A percentile compares a stretch with the other conserved stretches of the same genome.
Evolutionary conservation across 1,140 invertebrate genomes (phyloP).

Genomic region (Gonioctena quinquepunctata): DNA sequence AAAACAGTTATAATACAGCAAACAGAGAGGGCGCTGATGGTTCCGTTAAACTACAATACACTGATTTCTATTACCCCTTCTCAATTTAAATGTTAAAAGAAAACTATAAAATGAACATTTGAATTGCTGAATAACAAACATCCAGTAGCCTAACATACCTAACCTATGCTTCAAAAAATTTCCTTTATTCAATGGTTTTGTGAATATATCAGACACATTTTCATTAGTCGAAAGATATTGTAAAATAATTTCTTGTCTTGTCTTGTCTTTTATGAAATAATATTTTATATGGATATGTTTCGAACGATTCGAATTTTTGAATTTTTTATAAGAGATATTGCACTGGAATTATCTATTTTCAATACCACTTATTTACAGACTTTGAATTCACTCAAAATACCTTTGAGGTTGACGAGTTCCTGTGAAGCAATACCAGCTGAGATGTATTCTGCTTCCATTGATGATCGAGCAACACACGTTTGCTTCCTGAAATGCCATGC

Average conservation of each 20-base stretch:
- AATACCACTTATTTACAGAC: conserved; percentile 1
- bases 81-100: not conserved
- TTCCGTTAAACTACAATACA: no score
- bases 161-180: not conserved
- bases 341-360: conserved; percentile 20
- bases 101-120: conserved; percentile 9
- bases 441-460: no score
- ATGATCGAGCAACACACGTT: no score
- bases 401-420: not conserved
- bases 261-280: conserved; percentile 4
- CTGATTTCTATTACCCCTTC: not conserved
- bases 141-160: not conserved
- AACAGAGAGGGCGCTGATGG: no score
- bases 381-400: not conserved
- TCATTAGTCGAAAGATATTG: not conserved
- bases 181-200: not conserved
- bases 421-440: no score
- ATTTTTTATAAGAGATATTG: not conserved
- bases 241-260: not conserved
- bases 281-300: conserved; percentile 22
- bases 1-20: no score
- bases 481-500: conserved; percentile 3
- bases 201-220: conserved; percentile 5
- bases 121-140: not conserved
- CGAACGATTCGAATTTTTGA: not conserved